Percentiles rank a stretch among this genome's conserved stretches.
Evolutionary conservation across 2,113 vertebrate genomes (phyloP).

Genomic region (Equus quagga): DNA sequence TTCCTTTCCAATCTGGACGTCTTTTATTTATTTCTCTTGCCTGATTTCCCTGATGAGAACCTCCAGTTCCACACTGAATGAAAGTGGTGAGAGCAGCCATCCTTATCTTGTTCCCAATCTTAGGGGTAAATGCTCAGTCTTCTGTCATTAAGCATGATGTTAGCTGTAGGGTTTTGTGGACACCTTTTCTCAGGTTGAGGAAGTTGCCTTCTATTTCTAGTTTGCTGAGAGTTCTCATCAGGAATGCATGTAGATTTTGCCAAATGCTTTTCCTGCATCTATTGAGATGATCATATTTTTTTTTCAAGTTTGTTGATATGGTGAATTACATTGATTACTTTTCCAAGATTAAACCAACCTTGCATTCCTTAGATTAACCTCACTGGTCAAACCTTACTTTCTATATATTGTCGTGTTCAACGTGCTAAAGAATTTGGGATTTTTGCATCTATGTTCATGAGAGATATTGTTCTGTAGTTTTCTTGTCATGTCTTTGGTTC

Average conservation of each 20-base stretch:
- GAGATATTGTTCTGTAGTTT: background rate
- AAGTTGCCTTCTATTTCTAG: background rate
- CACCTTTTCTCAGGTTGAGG: background rate
- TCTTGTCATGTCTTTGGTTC: background rate
- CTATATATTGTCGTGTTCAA: background rate
- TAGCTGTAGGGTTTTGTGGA: background rate
- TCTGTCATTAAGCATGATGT: background rate
- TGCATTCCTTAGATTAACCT: background rate
- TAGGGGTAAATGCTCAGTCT: background rate
- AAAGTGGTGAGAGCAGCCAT: background rate
- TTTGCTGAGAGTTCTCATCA: background rate
- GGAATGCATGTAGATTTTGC: background rate
- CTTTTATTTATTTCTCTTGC: no score
- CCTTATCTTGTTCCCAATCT: background rate
- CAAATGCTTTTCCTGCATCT: background rate
- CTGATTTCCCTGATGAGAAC: background rate
- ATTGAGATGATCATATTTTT: background rate
- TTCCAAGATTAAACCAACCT: background rate
- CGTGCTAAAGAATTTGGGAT: background rate
- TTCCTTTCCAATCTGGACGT: background rate
- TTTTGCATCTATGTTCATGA: background rate
- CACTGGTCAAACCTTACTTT: background rate
- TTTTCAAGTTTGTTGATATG: background rate
- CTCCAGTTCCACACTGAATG: background rate
- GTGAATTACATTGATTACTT: background rate